Evolutionary conservation across 2,113 vertebrate species (phyloP).

Genomic region (Perca schrenkii): DNA sequence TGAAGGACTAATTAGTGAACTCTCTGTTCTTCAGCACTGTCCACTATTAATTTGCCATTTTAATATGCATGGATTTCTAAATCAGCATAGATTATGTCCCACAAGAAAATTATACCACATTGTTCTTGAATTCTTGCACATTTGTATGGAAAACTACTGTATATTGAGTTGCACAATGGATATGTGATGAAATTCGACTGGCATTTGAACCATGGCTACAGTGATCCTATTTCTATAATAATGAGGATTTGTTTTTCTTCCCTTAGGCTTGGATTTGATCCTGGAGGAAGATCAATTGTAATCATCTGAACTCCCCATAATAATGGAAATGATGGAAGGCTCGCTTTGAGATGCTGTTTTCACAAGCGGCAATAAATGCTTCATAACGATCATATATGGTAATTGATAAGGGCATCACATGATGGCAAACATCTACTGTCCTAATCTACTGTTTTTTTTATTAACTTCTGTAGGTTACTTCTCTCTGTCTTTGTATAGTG

Average conservation of each 20-base stretch:
- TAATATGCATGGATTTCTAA: conserved; percentile 43
- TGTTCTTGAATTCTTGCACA: conserved; percentile 30
- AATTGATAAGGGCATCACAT: conserved; percentile 41
- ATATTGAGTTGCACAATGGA: conserved; percentile 22
- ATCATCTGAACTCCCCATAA: conserved; percentile 57
- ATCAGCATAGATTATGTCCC: conserved; percentile 40
- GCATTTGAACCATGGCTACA: conserved; percentile 13
- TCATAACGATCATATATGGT: conserved; percentile 38
- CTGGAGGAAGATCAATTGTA: conserved; percentile 67
- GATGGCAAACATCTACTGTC: conserved; percentile 16
- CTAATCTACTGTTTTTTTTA: background rate
- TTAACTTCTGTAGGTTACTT: background rate
- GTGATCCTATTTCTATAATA: conserved; percentile 38
- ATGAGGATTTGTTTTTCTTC: conserved; percentile 11
- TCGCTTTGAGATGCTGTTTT: conserved; percentile 48
- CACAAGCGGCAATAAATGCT: conserved; percentile 47
- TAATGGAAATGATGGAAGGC: conserved; percentile 53
- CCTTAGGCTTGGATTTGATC: conserved; percentile 46
- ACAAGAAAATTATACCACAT: conserved; percentile 1
- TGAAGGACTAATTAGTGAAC: conserved; percentile 45
- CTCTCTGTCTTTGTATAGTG: background rate
- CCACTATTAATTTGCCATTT: conserved; percentile 12
- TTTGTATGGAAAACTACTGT: conserved; percentile 19
- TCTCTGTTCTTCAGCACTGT: conserved; percentile 17
- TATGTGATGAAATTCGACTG: conserved; percentile 34